phyloP scores from a whole-genome alignment of 1,140 invertebrate species.

The Meloidogyne floridensis region DNA sequence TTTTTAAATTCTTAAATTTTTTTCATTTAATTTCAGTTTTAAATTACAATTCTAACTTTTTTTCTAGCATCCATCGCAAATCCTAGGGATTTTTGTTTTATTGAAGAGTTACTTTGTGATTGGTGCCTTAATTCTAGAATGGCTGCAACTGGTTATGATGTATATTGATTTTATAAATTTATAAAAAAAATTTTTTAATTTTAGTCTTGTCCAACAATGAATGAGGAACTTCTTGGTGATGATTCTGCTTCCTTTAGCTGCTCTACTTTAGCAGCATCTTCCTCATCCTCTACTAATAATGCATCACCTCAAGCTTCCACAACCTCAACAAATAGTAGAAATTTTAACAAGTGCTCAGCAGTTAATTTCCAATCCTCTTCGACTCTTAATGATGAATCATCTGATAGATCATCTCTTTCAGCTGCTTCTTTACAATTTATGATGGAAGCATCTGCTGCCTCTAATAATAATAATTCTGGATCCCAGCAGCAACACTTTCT shows the following conservation, averaged over 20 bases:
- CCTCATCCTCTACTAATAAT: no score
- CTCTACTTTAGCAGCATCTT: neutral
- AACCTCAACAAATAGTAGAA: no score
- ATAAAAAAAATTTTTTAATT: neutral
- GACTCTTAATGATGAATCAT: neutral
- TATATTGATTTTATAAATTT: neutral
- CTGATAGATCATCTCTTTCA: neutral
- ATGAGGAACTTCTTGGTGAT: slow-evolving; percentile 12
- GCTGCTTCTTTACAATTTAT: neutral
- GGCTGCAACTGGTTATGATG: slow-evolving; percentile 1
- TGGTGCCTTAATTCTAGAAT: neutral
- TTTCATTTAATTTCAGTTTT: neutral
- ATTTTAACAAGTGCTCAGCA: neutral
- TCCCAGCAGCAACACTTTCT: neutral
- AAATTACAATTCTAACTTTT: neutral
- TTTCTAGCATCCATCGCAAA: slow-evolving; percentile 2
- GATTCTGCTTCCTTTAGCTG: neutral
- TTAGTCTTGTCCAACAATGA: slow-evolving; percentile 19
- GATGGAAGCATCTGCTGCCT: neutral
- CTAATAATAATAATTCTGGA: neutral
- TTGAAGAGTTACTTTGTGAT: neutral
- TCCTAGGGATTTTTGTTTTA: slow-evolving; percentile 1
- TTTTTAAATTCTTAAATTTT: neutral
- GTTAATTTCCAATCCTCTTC: neutral
- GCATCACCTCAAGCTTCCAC: no score